These are phyloP conservation scores for Prosapia bicincta DNA, from an alignment of 2,888 invertebrate species.

Conservation along the genomic window DNA sequence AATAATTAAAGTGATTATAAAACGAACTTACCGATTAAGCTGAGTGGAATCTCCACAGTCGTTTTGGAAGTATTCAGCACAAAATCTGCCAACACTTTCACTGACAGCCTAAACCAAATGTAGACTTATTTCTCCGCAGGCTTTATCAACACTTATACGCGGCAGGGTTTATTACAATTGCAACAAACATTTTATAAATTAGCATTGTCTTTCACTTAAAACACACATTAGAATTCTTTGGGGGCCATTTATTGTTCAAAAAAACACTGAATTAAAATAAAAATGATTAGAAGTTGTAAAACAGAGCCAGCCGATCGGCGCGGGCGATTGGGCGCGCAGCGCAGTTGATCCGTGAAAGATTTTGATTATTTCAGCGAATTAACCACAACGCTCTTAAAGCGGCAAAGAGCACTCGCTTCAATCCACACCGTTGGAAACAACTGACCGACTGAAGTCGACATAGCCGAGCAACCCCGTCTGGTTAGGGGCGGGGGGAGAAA, in stretches of 20 bases:
- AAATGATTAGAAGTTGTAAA: neutral
- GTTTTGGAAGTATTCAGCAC: neutral
- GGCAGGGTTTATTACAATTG: neutral
- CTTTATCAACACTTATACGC: neutral
- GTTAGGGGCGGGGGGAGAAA: neutral
- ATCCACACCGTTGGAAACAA: constrained; percentile 18
- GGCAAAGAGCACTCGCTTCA: constrained; percentile 14
- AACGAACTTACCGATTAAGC: constrained; percentile 28
- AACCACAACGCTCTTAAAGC: neutral
- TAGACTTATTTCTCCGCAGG: neutral
- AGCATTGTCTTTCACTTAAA: neutral
- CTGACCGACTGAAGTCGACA: constrained; percentile 9
- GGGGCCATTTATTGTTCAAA: neutral
- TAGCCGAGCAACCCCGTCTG: neutral
- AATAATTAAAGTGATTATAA: too few relatives aligned
- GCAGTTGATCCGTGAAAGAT: neutral
- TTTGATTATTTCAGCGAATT: neutral
- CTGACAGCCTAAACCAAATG: neutral
- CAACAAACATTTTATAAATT: neutral
- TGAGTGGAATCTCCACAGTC: constrained; percentile 29
- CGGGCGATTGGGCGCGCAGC: neutral
- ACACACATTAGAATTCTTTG: neutral
- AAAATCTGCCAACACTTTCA: neutral
- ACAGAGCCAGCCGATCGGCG: neutral
- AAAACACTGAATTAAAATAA: neutral